Base-by-base conservation (phyloP, 2,888 invertebrate species). In the Eudemis profundana region DNA sequence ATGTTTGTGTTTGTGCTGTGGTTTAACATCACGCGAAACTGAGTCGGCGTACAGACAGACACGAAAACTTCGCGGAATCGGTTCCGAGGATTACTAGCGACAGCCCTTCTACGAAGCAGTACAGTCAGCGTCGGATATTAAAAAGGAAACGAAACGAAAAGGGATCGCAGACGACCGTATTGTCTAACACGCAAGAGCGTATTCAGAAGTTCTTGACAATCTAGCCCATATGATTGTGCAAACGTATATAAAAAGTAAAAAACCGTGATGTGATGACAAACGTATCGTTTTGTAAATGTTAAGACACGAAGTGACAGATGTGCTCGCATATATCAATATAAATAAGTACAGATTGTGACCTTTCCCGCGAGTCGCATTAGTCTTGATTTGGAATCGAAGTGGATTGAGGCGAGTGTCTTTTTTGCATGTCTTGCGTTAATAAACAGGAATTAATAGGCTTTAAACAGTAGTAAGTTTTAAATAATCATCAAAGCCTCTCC, bases 1-100 rank as follows among this genome's bases (percentile, higher is more conserved):
- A 78, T 78, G n/a, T n/a, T n/a, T n/a, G n/a, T 84, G 83, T 87
- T 89, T 88, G 87, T 85, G 85, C 86, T 83, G 78, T 74, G 79
- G 81, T 82, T 78, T 59, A 81, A 82, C 78, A 84, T 82, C 87
- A 89, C 82, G 85, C 86, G 74, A 88, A 86, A 85, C 83, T 23
- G 77, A 81, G 79, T 85, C 78, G 78, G 81, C 75, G 72, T 82
- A 85, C 83, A 85, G 85, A 82, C 76, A 76, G 75, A 83, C 84
- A 85, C 82, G 80, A 84, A 84, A 79, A 74, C 72, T 72, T 73
- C 72, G 50, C 14, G 36, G 64, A 64, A 68, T 46, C 63, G 60
- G 60, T 29, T 17, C 17, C 19, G 42, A 29, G 29, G 29, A 44
- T 56, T 56, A 46, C 46, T 21, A 44, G 29, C 17, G 56, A 29